Evolutionary conservation across 1,140 invertebrate genomes (phyloP), one percentile per base, ranked within the genome.

Genomic region (Drosophila sechellia): DNA sequence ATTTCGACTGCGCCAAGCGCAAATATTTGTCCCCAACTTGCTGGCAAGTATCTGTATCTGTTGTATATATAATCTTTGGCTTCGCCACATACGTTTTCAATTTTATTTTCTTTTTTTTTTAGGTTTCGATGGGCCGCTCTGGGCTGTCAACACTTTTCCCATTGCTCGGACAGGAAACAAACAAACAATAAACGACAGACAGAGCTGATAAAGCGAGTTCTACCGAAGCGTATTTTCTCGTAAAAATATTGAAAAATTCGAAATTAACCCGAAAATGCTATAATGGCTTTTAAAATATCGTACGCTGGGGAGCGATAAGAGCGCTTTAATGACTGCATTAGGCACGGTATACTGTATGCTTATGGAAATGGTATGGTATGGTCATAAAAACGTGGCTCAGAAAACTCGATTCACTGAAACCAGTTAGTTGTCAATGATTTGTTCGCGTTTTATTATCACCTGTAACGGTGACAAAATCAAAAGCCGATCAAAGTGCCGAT

Each of bases 131-230:
- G 37, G 56, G 59, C 50, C 42, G 53, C 59, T 42, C 37, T 46
- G 17, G 54, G 60, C 52, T 86, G 81, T 86, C 81, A 86, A 79
- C 81, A 83, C 81, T 87, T 75, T 83, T 75, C 45, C 70, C 63
- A 79, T 77, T 85, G 79, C 25, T 45, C 63, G 68, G 68, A 70
- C 57, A 77, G 43, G 70, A 80, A 81, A 85, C 74, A 85, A 79
- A 84, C 65, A 84, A 84, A 76, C 52, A 77, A 68, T 79, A 66
- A 78, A 65, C 55, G 37, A 77, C 22, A 63, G 40, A n/a, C 42
- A 61, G 49, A 74, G 73, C 81, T 86, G 83, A 86, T 86, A 86
- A 86, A 81, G 35, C 63, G 11, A 22, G 45, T 40, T 43, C 64
- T 37, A 64, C 40, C 11, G n/a, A 78, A 57, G 25, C 59, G 49